Percentiles rank a stretch among this genome's conserved stretches.
These are phyloP conservation scores for Eulemur albifrons DNA, from an alignment of 2,797 vertebrate species.

Conservation along the genomic window DNA sequence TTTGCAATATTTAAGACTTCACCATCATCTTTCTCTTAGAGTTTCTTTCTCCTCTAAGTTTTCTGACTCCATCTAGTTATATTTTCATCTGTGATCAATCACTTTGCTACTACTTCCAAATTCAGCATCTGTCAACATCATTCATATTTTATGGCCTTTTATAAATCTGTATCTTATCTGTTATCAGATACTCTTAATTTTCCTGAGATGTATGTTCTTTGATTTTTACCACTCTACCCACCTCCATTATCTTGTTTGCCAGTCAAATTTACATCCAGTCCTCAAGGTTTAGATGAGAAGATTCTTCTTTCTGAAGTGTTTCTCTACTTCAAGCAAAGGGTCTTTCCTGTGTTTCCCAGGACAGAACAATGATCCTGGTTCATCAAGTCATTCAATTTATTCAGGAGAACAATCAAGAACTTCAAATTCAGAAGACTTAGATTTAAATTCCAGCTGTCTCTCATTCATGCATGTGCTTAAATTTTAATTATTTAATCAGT, in stretches of 20 bases:
- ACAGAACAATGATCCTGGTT: not conserved
- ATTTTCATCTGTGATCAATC: not conserved
- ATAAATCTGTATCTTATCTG: not conserved
- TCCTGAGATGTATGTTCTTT: not conserved
- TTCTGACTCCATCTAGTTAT: not conserved
- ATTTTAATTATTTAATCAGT: not conserved
- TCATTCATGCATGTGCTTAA: not conserved
- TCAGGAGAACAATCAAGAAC: not conserved
- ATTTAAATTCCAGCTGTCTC: not conserved
- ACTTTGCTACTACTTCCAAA: not conserved
- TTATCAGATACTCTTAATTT: not conserved
- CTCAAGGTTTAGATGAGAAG: not conserved
- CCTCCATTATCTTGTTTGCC: not conserved
- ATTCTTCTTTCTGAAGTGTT: not conserved
- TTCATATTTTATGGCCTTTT: not conserved
- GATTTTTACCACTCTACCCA: not conserved
- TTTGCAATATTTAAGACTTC: not conserved
- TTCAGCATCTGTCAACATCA: fast-evolving
- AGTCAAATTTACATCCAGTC: not conserved
- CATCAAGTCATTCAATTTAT: not conserved
- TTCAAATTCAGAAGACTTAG: not conserved
- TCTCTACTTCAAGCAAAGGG: not conserved
- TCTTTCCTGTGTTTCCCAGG: not conserved
- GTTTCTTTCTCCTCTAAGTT: not conserved
- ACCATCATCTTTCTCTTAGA: not conserved